Percentiles rank a stretch among this genome's conserved stretches.
Evolutionary conservation across 1,140 invertebrate species (phyloP).

Genomic region (Drosophila suzukii): DNA sequence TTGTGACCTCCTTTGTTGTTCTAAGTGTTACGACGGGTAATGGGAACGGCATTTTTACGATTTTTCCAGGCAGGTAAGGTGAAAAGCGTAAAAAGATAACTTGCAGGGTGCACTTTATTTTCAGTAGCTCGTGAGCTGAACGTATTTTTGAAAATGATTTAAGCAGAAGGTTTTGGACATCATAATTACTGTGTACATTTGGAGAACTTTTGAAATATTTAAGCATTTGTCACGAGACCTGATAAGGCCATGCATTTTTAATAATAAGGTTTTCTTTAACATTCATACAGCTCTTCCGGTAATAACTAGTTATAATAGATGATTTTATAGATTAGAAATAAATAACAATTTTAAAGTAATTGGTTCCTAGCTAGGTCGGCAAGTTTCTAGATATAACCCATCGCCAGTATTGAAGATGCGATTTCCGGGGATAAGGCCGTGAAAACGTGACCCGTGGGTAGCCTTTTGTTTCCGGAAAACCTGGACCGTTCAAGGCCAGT

Average conservation of each 20-base stretch:
- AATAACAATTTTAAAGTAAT: too few species aligned
- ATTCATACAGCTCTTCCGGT: background rate
- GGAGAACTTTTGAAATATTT: too few species aligned
- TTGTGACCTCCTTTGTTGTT: conserved; percentile 48
- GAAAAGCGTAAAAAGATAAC: background rate
- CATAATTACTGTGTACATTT: too few species aligned
- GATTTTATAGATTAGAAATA: background rate
- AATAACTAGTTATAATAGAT: background rate
- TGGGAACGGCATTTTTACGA: conserved; percentile 7
- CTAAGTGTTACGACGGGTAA: conserved; percentile 4
- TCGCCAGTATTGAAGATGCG: background rate
- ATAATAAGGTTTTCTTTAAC: too few species aligned
- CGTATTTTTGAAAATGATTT: too few species aligned
- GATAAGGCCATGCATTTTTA: too few species aligned
- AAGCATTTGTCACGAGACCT: too few species aligned
- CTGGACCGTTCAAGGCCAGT: conserved; percentile 15
- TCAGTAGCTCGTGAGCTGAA: background rate
- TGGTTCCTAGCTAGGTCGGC: background rate
- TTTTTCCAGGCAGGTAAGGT: background rate
- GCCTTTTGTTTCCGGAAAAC: conserved; percentile 2
- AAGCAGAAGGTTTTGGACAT: too few species aligned
- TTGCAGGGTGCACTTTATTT: background rate
- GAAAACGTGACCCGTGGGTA: conserved; percentile 17
- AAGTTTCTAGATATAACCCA: background rate
- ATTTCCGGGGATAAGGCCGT: conserved; percentile 5